Evolutionary conservation across 2,797 vertebrate genomes (phyloP), one percentile per base, ranked within the genome.

Genomic region (Anomalospiza imberbis): DNA sequence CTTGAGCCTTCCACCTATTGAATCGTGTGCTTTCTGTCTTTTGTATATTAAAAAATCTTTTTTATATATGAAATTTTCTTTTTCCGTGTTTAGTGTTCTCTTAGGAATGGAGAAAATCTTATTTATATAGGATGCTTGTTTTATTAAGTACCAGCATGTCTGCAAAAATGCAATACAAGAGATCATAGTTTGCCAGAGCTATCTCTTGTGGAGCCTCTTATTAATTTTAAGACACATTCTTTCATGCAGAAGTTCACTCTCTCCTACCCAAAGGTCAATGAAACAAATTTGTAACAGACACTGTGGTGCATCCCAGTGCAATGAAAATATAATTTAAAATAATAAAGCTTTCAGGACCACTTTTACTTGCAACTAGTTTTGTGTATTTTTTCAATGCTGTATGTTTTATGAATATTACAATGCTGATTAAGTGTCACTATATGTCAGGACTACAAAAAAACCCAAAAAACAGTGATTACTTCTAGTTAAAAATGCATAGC

Each of bases 161-260:
- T 77, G 17, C 42, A 80, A 22, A 17, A 67, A 32, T 28, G 12
- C 7, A 66, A 68, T 86, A 63, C 5, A 18, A 72, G 58, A 87
- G 28, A 13, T 50, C 4, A 24, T 53, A 36, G 13, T 54, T 88
- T 73, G 12, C 10, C 28, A 83, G 7, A 8, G 72, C 9, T 72
- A 3, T 31, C 7, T 81, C 22, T 51, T 7, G 5, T 5, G 22
- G 34, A 34, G 7, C 2, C 5, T 58, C 17, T 32, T 45, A 7
- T 36, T 68, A 72, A 68, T 74, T 75, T 84, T 68, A 81, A 77
- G 34, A 4, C 6, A 17, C 3, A 5, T 77, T 60, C 10, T 92
- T 88, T 13, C 0, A 0, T 40, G 25, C 0, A 1, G 7, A 22
- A 36, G 17, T 28, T 54, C 22, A 50, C 8, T 5, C 5, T 47